Percentiles rank a stretch among this genome's conserved stretches.
These are phyloP conservation scores for Strigamia transsilvanica DNA, from an alignment of 2,888 invertebrate genomes.

Conservation along the genomic window DNA sequence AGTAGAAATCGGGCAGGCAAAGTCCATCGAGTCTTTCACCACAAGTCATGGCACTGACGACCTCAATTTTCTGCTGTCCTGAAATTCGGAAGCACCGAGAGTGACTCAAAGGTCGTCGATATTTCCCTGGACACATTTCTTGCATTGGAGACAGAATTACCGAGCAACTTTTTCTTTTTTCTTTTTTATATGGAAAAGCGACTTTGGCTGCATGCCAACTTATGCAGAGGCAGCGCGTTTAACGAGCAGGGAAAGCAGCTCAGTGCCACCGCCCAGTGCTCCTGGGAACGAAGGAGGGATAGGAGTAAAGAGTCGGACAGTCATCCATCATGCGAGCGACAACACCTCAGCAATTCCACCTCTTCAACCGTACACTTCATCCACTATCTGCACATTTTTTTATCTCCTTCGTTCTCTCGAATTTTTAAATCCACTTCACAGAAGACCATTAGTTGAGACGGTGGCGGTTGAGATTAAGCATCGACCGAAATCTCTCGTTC, in stretches of 20 bases:
- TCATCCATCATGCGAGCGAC: constrained; percentile 49
- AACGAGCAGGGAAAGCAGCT: constrained; percentile 41
- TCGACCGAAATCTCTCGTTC: constrained; percentile 46
- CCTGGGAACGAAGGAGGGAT: constrained; percentile 23
- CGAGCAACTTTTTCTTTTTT: constrained; percentile 20
- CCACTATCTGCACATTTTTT: background rate
- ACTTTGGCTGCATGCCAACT: constrained; percentile 20
- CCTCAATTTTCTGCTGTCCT: constrained; percentile 27
- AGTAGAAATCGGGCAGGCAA: constrained; percentile 14
- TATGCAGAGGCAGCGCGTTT: constrained; percentile 44
- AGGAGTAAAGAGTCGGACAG: constrained; percentile 13
- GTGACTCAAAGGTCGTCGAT: constrained; percentile 38
- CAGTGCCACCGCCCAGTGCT: constrained; percentile 43
- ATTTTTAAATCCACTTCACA: constrained; percentile 20
- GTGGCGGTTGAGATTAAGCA: constrained; percentile 39
- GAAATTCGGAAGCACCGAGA: background rate
- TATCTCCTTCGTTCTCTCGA: background rate
- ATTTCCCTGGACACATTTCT: constrained; percentile 49
- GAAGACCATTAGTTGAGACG: constrained; percentile 30
- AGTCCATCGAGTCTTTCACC: constrained; percentile 36
- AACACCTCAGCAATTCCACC: constrained; percentile 44
- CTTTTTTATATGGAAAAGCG: constrained; percentile 18
- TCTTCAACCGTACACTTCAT: background rate
- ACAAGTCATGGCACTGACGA: constrained; percentile 21
- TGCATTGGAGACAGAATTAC: constrained; percentile 48